Conservation (phyloP, 2,797 vertebrate species). For the Rhincodon typus region DNA sequence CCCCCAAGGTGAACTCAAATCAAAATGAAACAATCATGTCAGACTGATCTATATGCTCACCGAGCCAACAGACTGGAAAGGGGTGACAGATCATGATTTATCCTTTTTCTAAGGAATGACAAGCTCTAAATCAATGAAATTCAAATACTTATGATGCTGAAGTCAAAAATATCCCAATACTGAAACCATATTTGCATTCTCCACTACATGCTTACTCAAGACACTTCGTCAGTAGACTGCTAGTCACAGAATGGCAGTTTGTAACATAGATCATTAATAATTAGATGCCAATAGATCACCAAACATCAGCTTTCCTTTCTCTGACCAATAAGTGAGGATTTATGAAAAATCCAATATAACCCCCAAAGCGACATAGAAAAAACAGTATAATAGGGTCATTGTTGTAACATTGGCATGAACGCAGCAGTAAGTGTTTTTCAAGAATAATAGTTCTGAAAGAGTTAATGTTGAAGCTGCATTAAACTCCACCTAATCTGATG, state of each 20-base stretch:
- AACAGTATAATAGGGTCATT: neutral
- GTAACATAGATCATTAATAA: neutral
- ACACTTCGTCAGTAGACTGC: neutral
- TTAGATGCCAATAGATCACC: neutral
- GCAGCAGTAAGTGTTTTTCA: too few species aligned
- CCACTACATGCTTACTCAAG: neutral
- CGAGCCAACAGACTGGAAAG: neutral
- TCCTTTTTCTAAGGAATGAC: neutral
- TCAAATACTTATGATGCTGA: neutral
- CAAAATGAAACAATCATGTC: neutral
- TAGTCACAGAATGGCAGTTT: neutral
- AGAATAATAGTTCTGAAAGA: too few species aligned
- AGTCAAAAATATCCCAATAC: neutral
- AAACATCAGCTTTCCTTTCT: neutral
- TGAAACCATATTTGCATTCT: neutral
- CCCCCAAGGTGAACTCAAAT: neutral
- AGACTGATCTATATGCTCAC: neutral
- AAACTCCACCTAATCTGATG: too few species aligned
- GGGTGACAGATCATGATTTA: neutral
- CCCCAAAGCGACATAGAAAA: neutral
- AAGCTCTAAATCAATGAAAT: neutral
- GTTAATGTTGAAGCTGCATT: too few species aligned
- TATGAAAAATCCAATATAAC: neutral
- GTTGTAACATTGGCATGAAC: neutral
- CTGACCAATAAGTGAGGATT: neutral